Evolutionary conservation across 2,888 invertebrate genomes (phyloP).

Genomic region (Dioctria rufipes): DNA sequence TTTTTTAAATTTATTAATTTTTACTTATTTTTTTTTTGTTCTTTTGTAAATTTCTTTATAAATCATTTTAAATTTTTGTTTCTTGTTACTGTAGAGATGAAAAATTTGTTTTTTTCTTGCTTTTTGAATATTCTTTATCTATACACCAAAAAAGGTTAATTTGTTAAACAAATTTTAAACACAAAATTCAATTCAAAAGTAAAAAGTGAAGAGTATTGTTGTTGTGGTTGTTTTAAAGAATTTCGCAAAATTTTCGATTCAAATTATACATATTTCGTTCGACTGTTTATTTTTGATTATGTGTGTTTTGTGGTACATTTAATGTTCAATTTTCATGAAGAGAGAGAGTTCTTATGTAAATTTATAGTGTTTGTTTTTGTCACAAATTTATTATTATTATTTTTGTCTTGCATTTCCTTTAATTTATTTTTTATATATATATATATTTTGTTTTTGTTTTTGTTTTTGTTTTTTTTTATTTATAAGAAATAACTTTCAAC

Average conservation of each 20-base stretch:
- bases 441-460: constrained; percentile 23
- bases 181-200: constrained; percentile 3
- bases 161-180: neutral
- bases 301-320: constrained; percentile 19
- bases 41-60: constrained; percentile 40
- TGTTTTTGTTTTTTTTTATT: constrained; percentile 46
- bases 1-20: constrained; percentile 18
- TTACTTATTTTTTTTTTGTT: constrained; percentile 11
- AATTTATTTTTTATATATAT: constrained; percentile 18
- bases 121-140: constrained; percentile 9
- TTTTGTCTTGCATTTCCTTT: constrained; percentile 28
- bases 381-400: neutral
- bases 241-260: neutral
- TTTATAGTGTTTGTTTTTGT: constrained; percentile 39
- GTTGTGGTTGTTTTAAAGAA: neutral
- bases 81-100: constrained; percentile 26
- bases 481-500: constrained; percentile 53
- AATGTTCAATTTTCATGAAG: neutral
- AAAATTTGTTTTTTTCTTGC: constrained; percentile 13
- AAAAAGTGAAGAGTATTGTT: constrained; percentile 25
- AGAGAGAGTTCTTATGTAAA: neutral
- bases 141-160: constrained; percentile 5
- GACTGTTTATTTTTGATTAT: constrained; percentile 32
- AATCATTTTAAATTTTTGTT: constrained; percentile 45
- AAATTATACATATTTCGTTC: neutral